Percentiles rank a stretch among this genome's conserved stretches.
Conservation (phyloP, 1,140 invertebrate species). For the Aphelenchoides fujianensis region DNA sequence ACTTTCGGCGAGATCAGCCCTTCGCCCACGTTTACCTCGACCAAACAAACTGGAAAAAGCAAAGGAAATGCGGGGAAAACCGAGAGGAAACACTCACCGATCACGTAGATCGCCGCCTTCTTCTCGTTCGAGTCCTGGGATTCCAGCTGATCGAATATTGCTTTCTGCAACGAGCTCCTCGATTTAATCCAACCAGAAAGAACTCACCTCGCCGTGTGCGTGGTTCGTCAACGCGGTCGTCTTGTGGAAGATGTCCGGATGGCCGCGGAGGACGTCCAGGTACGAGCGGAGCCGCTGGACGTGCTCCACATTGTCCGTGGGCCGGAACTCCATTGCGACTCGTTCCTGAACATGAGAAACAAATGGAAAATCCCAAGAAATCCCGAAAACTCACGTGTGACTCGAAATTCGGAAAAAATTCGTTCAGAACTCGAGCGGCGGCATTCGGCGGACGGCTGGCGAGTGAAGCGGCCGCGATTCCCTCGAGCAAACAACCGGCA, state of each 20-base stretch:
- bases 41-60: slow-evolving; percentile 40
- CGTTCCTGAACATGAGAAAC: too few species aligned
- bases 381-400: too few species aligned
- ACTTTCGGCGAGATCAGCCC: slow-evolving; percentile 16
- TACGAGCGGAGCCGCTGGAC: neutral
- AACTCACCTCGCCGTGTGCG: slow-evolving; percentile 5
- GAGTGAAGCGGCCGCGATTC: too few species aligned
- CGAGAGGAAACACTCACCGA: slow-evolving; percentile 24
- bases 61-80: slow-evolving; percentile 21
- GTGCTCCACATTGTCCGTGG: slow-evolving; percentile 3
- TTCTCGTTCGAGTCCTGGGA: slow-evolving; percentile 41
- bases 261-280: neutral
- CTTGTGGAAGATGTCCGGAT: slow-evolving; percentile 4
- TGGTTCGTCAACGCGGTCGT: neutral
- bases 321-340: neutral
- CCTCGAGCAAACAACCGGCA: too few species aligned
- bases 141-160: slow-evolving; percentile 36
- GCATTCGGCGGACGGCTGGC: too few species aligned
- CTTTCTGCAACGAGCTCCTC: slow-evolving; percentile 24
- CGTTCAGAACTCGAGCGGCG: too few species aligned
- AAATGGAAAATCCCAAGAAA: too few species aligned
- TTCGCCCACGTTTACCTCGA: slow-evolving; percentile 35
- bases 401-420: too few species aligned
- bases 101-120: slow-evolving; percentile 48
- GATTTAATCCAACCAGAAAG: neutral